Percentiles rank a stretch among this genome's conserved stretches.
Conservation (phyloP, 2,888 invertebrate genomes). For the Pseudococcus viburni region DNA sequence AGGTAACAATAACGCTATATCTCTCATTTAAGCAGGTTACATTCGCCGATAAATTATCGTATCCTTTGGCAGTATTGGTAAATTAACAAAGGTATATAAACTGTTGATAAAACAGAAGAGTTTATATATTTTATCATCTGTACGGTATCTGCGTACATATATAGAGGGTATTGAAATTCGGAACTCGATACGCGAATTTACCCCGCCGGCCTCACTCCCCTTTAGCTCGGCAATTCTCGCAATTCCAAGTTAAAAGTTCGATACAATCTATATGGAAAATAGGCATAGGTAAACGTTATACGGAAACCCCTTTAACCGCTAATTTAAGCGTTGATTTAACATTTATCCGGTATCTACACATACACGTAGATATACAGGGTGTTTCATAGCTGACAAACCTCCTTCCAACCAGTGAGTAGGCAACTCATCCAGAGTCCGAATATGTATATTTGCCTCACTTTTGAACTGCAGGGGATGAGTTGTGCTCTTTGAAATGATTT, state of each 20-base stretch:
- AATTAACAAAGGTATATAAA: conserved; percentile 23
- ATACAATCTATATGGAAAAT: background rate
- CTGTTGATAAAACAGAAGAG: background rate
- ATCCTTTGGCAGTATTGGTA: background rate
- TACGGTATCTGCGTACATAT: background rate
- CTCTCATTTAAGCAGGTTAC: background rate
- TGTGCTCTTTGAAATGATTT: too few relatives aligned
- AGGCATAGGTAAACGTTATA: background rate
- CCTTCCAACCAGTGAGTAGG: too few relatives aligned
- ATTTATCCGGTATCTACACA: background rate
- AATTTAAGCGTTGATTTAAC: background rate
- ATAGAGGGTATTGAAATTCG: background rate
- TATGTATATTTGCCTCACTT: too few relatives aligned
- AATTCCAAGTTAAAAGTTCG: background rate
- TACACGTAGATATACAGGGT: background rate
- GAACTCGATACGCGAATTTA: background rate
- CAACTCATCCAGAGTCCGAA: too few relatives aligned
- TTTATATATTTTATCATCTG: background rate
- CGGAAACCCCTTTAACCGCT: conserved; percentile 3
- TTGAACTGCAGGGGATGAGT: too few relatives aligned
- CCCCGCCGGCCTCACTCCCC: background rate
- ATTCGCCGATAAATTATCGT: background rate
- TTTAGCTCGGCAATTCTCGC: background rate
- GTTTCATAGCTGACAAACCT: too few relatives aligned
- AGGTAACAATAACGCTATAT: background rate